Conservation (phyloP, 1,140 invertebrate species). For the Papilio helenus region DNA sequence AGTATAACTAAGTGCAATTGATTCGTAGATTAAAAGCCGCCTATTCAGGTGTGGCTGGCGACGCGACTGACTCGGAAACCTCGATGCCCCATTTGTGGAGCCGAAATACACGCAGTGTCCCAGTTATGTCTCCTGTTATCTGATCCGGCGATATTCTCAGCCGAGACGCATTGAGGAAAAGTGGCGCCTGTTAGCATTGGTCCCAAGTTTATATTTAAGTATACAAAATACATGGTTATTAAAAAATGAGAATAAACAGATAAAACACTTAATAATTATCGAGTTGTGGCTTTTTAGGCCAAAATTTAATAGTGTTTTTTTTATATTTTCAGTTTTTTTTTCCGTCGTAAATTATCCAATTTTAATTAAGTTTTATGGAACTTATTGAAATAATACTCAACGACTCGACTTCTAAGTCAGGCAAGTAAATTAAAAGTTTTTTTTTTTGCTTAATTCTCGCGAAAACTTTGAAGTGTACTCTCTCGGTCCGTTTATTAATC, state of each 20-base stretch:
- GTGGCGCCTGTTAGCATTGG: conserved; percentile 10
- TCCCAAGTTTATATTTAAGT: background rate
- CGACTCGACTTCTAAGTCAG: background rate
- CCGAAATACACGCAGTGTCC: conserved; percentile 76
- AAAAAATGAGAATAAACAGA: background rate
- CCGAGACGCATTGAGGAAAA: conserved; percentile 33
- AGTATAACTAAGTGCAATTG: background rate
- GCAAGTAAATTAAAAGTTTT: conserved; percentile 1
- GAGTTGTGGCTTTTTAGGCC: too few relatives aligned
- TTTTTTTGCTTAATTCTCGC: background rate
- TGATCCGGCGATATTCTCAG: conserved; percentile 43
- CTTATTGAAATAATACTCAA: background rate
- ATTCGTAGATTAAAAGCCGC: conserved; percentile 42
- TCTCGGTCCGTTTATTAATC: conserved; percentile 23
- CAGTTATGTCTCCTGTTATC: conserved; percentile 60
- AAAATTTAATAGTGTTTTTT: too few relatives aligned
- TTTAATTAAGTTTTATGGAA: background rate
- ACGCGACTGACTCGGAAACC: conserved; percentile 49
- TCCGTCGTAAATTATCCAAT: background rate
- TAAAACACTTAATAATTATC: too few relatives aligned
- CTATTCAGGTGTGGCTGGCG: conserved; percentile 54
- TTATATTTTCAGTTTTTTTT: background rate
- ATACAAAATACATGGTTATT: background rate
- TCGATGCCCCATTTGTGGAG: conserved; percentile 72
- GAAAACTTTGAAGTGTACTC: conserved; percentile 5